A percentile compares a stretch with the other conserved stretches of the same genome.
Conservation (phyloP, 2,113 vertebrate genomes). For the Phyllostomus discolor region DNA sequence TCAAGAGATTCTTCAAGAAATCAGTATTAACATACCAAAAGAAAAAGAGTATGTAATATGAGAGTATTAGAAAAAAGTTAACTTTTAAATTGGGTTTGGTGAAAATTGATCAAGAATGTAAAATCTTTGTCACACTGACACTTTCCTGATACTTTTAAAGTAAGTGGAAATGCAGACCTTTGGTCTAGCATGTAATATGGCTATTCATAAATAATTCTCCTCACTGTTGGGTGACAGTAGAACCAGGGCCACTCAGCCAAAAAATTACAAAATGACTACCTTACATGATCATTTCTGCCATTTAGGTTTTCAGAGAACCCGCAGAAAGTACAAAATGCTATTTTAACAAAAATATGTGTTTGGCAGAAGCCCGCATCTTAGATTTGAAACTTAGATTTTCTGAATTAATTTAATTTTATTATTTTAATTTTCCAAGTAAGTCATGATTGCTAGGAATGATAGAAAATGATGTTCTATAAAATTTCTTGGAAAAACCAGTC, state of each 20-base stretch:
- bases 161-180: background rate
- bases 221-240: conserved; percentile 61
- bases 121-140: background rate
- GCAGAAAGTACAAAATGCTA: conserved; percentile 31
- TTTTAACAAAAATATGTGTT: conserved; percentile 44
- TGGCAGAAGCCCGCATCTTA: conserved; percentile 19
- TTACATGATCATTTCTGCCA: conserved; percentile 63
- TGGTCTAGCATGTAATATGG: conserved; percentile 9
- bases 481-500: background rate
- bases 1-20: background rate
- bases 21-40: background rate
- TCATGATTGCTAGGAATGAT: background rate
- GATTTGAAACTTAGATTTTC: background rate
- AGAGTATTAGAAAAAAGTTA: background rate
- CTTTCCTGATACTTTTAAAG: conserved; percentile 13
- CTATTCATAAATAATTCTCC: conserved; percentile 67
- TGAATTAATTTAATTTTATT: background rate
- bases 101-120: background rate
- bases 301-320: conserved; percentile 55
- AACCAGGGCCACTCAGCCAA: conserved; percentile 61
- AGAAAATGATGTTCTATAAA: background rate
- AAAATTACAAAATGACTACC: conserved; percentile 71
- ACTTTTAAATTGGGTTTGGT: background rate
- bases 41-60: background rate
- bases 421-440: background rate